These are phyloP conservation scores for Pogoniulus pusillus DNA, from an alignment of 2,797 vertebrate genomes.

Conservation along the genomic window DNA sequence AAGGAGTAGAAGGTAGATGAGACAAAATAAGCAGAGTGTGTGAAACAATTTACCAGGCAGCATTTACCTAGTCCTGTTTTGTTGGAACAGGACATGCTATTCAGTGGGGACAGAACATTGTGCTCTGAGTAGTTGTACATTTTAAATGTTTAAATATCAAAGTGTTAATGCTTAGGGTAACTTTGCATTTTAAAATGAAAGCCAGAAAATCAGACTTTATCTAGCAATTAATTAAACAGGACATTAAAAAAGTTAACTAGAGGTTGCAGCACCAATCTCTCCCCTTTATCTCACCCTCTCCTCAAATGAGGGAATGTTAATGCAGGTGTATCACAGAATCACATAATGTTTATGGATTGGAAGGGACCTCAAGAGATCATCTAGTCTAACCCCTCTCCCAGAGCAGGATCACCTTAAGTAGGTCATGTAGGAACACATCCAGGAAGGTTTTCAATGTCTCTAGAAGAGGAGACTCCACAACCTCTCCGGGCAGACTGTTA, in stretches of 20 bases:
- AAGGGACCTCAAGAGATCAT: no score
- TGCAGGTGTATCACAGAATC: neutral
- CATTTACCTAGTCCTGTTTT: neutral
- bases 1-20: neutral
- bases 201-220: neutral
- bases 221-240: neutral
- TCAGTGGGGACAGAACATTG: neutral
- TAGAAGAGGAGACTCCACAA: no score
- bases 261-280: neutral
- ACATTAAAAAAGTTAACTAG: neutral
- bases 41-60: neutral
- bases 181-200: neutral
- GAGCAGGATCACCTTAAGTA: no score
- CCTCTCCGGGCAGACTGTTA: no score
- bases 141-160: neutral
- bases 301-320: neutral
- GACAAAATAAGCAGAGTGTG: neutral
- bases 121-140: neutral
- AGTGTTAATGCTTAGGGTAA: no score
- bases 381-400: no score
- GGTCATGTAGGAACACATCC: no score
- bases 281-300: neutral
- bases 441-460: no score
- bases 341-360: no score
- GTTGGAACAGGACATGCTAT: neutral